Conservation (phyloP, 2,888 invertebrate genomes). For the Pogonocherus hispidulus region DNA sequence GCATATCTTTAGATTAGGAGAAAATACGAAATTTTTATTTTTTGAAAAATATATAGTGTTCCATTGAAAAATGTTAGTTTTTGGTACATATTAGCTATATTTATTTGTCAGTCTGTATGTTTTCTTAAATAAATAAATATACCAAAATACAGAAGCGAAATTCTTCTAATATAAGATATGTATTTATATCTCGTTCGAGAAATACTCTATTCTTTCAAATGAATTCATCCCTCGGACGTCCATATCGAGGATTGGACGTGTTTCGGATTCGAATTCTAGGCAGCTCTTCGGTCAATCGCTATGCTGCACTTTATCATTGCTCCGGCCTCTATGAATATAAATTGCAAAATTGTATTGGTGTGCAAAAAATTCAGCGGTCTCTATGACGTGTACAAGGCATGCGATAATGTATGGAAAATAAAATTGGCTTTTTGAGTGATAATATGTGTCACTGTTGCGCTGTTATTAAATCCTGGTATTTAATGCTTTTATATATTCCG, state of each 20-base stretch:
- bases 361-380: constrained; percentile 3
- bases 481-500: too few relatives aligned
- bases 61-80: too few relatives aligned
- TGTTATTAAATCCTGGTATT: too few relatives aligned
- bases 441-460: too few relatives aligned
- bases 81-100: too few relatives aligned
- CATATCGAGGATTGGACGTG: not conserved
- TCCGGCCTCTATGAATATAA: constrained; percentile 26
- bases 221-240: not conserved
- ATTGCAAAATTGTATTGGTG: constrained; percentile 22
- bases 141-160: not conserved
- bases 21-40: too few relatives aligned
- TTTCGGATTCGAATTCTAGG: not conserved
- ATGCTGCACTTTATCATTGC: constrained; percentile 12
- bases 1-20: too few relatives aligned
- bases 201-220: not conserved
- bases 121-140: too few relatives aligned
- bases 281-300: not conserved
- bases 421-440: constrained; percentile 5
- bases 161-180: not conserved
- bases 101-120: too few relatives aligned
- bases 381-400: constrained; percentile 1
- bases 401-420: constrained; percentile 16
- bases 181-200: not conserved
- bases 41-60: too few relatives aligned